Conservation (phyloP, 1,140 invertebrate species). For the Lepidurus apus region DNA sequence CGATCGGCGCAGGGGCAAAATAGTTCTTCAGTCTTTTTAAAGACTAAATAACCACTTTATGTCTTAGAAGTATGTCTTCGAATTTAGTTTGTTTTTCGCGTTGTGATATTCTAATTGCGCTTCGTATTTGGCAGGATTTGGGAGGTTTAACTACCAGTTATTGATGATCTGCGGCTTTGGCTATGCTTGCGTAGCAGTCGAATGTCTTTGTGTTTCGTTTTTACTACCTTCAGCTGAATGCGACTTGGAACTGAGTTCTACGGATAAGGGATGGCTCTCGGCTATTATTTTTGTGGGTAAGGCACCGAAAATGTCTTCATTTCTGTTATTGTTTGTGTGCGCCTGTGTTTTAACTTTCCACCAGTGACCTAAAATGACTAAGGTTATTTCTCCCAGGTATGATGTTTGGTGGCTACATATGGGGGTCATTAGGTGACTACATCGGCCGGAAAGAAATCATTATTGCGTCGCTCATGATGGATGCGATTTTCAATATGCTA, state of each 20-base stretch:
- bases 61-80: too few relatives aligned
- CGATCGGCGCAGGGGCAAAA: too few relatives aligned
- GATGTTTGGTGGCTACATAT: conserved; percentile 7
- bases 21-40: too few relatives aligned
- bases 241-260: conserved; percentile 79
- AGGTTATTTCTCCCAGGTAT: neutral
- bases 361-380: neutral
- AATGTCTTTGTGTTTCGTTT: conserved; percentile 90
- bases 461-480: neutral
- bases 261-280: conserved; percentile 80
- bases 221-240: conserved; percentile 86
- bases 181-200: conserved; percentile 91
- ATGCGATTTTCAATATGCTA: neutral
- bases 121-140: conserved; percentile 64
- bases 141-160: conserved; percentile 82
- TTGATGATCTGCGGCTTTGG: conserved; percentile 84
- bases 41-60: too few relatives aligned
- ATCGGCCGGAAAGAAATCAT: conserved; percentile 6
- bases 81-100: too few relatives aligned
- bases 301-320: neutral
- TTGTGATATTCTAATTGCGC: too few relatives aligned
- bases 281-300: conserved; percentile 44
- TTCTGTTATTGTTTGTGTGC: neutral
- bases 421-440: conserved; percentile 10
- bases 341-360: neutral